A percentile compares a stretch with the other conserved stretches of the same genome.
Conservation (phyloP, 2,888 invertebrate species). For the Epinotia demarniana region DNA sequence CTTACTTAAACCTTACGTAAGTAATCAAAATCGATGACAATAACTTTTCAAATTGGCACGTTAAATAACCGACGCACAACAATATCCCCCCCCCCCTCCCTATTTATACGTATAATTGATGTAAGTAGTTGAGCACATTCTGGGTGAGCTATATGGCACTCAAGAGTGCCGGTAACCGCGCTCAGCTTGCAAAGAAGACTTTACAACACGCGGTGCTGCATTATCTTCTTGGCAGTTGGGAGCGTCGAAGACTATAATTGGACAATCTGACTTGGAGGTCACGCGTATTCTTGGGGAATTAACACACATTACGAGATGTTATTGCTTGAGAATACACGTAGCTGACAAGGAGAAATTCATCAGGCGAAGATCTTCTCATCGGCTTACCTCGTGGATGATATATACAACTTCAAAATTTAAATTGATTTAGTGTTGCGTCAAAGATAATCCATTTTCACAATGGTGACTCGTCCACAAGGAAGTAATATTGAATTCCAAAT, state of each 20-base stretch:
- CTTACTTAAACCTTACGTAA: neutral
- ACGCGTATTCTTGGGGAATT: slow-evolving; percentile 99
- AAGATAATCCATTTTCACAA: slow-evolving; percentile 18
- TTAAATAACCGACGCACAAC: neutral
- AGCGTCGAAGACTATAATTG: slow-evolving; percentile 35
- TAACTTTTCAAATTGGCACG: neutral
- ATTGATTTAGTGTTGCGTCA: slow-evolving; percentile 41
- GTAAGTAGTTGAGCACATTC: neutral
- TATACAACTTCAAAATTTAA: slow-evolving; percentile 21
- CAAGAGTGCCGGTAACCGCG: slow-evolving; percentile 23
- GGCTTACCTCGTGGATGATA: slow-evolving; percentile 34
- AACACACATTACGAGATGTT: slow-evolving; percentile 97
- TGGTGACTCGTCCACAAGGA: slow-evolving; percentile 36
- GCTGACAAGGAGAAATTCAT: slow-evolving; percentile 89
- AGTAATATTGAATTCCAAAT: slow-evolving; percentile 6
- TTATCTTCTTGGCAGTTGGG: slow-evolving; percentile 35
- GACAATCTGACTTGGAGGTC: slow-evolving; percentile 89
- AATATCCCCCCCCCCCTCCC: neutral
- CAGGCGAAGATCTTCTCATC: slow-evolving; percentile 49
- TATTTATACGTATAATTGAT: neutral
- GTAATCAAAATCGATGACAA: neutral
- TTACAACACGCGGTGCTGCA: slow-evolving; percentile 35
- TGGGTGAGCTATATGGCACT: slow-evolving; percentile 1
- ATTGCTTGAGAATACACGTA: slow-evolving; percentile 99
- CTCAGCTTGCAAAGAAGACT: slow-evolving; percentile 39